Evolutionary conservation across 1,140 invertebrate genomes (phyloP), one percentile per base, ranked within the genome.

Genomic region (Drosophila sturtevanti): DNA sequence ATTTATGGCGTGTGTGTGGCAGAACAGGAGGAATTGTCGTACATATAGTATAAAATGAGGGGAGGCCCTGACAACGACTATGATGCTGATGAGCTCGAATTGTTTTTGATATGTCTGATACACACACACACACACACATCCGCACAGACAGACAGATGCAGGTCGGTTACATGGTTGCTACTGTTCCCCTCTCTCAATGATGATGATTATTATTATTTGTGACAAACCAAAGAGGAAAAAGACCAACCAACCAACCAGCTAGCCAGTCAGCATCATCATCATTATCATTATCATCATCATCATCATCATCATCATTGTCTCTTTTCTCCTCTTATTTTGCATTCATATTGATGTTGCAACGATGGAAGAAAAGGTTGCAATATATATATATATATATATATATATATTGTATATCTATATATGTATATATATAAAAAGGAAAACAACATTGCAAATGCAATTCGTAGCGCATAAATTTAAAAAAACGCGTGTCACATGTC

Each of bases 401-500:
- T n/a, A n/a, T n/a, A n/a, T n/a, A n/a, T n/a, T n/a, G n/a, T n/a
- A n/a, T n/a, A n/a, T n/a, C n/a, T n/a, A n/a, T n/a, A n/a, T n/a
- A n/a, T n/a, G n/a, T n/a, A n/a, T n/a, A n/a, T n/a, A n/a, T 81
- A 67, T 67, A 75, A 81, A 84, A 34, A 34, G 9, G 9, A 44
- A 44, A 24, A 31, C 2, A 4, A 48, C 41, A 87, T 80, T 81
- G 70, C 71, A 76, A 81, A 84, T 87, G 75, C 87, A 90, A 90
- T 90, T 90, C 87, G 86, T 90, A 79, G 80, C 78, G 75, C 86
- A 90, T 89, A 90, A 90, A 90, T 90, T 90, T 90, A 76, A 81
- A 89, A 78, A 85, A 85, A 89, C 87, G 82, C 89, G 87, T 90
- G 89, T 90, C 87, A 90, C 87, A 90, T 90, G 89, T 90, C 89